Conservation (phyloP, 2,113 vertebrate genomes). For the Sapayoa aenigma region DNA sequence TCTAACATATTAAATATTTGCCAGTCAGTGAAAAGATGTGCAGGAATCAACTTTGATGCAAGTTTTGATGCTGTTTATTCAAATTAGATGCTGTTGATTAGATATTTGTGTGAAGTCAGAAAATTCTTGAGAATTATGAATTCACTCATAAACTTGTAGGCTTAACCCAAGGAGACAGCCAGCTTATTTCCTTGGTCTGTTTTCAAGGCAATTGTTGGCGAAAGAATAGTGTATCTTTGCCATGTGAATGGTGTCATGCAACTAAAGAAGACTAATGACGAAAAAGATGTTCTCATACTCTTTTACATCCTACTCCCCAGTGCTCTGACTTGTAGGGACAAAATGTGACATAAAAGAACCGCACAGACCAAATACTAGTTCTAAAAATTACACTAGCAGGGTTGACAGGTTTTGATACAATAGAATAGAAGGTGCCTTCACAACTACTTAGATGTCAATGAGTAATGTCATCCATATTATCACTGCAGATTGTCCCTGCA, state of each 20-base stretch:
- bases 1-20: background rate
- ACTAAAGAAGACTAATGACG: background rate
- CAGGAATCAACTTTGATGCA: background rate
- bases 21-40: background rate
- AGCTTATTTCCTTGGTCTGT: background rate
- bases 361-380: background rate
- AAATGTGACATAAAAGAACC: background rate
- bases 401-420: background rate
- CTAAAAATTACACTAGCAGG: background rate
- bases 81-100: background rate
- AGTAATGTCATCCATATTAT: background rate
- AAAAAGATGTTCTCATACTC: background rate
- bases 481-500: background rate
- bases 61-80: background rate
- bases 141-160: background rate
- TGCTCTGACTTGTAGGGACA: background rate
- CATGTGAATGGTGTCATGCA: background rate
- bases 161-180: background rate
- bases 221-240: background rate
- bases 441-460: background rate
- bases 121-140: background rate
- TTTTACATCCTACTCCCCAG: background rate
- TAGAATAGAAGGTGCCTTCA: background rate
- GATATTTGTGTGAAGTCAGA: background rate
- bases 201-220: background rate